Evolutionary conservation across 2,113 vertebrate species (phyloP).

Genomic region (Varanus salvator): DNA sequence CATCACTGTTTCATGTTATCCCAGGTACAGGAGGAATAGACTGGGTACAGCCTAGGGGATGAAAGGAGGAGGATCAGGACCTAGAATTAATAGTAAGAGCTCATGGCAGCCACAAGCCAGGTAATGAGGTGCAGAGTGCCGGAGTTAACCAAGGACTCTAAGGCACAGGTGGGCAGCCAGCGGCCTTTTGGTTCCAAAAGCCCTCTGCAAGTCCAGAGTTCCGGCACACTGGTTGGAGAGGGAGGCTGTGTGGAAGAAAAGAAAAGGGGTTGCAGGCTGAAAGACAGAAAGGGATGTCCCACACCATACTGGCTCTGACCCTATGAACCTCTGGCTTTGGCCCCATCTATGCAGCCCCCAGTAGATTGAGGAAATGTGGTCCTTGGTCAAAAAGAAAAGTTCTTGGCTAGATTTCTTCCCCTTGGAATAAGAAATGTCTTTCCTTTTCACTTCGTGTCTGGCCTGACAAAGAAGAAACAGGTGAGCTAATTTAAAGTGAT

Average conservation of each 20-base stretch:
- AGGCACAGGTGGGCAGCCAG: no score
- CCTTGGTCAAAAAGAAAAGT: no score
- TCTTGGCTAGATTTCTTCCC: background rate
- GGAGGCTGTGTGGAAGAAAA: no score
- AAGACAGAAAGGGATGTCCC: no score
- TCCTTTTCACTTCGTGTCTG: background rate
- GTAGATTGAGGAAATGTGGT: no score
- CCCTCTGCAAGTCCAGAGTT: no score
- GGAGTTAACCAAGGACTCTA: background rate
- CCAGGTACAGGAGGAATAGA: background rate
- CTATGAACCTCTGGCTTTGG: no score
- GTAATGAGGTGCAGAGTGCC: background rate
- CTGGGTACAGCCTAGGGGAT: background rate
- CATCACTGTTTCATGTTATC: background rate
- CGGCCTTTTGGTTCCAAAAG: no score
- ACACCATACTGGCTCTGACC: no score
- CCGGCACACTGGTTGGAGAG: no score
- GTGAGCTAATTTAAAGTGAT: background rate
- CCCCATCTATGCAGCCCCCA: no score
- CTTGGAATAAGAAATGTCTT: background rate
- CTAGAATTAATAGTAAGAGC: background rate
- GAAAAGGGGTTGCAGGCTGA: no score
- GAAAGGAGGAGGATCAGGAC: background rate
- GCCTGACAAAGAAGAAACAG: background rate
- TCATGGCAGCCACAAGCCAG: background rate